phyloP scores from a whole-genome alignment of 2,797 vertebrate genomes.

The Lepus townsendii region DNA sequence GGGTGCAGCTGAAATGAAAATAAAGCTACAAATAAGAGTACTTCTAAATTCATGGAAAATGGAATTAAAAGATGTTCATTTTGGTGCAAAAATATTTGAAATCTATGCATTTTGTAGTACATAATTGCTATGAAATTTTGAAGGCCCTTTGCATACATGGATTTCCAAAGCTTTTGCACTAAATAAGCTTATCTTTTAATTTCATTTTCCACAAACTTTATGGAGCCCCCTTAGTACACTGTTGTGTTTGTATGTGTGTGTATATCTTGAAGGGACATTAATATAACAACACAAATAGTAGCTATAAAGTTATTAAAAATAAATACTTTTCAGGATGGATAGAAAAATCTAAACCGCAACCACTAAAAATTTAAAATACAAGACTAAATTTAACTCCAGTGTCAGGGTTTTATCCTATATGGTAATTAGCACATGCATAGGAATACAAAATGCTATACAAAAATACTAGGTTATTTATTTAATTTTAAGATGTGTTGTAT shows the following conservation, averaged over 20 bases:
- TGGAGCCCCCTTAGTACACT: too few relatives aligned
- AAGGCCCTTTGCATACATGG: too few relatives aligned
- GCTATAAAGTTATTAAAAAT: not conserved
- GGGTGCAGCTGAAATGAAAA: not conserved
- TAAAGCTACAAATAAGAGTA: not conserved
- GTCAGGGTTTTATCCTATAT: constrained; percentile 12
- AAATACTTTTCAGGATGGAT: constrained; percentile 5
- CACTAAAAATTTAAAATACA: constrained; percentile 31
- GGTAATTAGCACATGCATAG: constrained; percentile 10
- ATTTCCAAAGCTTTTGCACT: too few relatives aligned
- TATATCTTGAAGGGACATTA: not conserved
- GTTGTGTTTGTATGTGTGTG: not conserved
- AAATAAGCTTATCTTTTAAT: too few relatives aligned
- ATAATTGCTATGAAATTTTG: too few relatives aligned
- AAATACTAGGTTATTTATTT: not conserved
- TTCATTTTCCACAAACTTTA: too few relatives aligned
- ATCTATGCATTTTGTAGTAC: too few relatives aligned
- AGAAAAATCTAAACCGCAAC: constrained; percentile 44
- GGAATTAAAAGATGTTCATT: too few relatives aligned
- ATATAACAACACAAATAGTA: constrained; percentile 17
- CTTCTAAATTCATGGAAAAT: too few relatives aligned
- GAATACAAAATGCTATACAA: not conserved
- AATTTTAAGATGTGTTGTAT: not conserved
- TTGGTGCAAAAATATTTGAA: too few relatives aligned
- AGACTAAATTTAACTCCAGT: constrained; percentile 26